Evolutionary conservation across 1,140 invertebrate species (phyloP).

Genomic region (Spodoptera litura): DNA sequence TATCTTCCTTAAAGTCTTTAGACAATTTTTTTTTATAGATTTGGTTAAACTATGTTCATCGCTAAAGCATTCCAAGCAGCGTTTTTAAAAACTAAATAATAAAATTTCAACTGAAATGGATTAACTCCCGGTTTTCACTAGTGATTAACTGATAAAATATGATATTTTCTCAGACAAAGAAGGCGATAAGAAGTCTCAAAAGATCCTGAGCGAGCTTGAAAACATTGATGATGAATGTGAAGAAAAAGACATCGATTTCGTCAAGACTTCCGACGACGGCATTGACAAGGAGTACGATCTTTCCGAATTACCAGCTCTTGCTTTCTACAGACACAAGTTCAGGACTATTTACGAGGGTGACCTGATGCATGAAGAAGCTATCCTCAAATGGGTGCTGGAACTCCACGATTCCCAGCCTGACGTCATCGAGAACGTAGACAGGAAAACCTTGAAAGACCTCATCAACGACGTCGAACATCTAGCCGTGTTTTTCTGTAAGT

Average conservation of each 20-base stretch:
- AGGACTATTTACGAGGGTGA: constrained; percentile 95
- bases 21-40: no score
- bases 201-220: constrained; percentile 95
- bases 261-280: constrained; percentile 96
- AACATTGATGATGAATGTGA: constrained; percentile 98
- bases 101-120: no score
- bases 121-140: no score
- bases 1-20: no score
- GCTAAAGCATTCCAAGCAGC: no score
- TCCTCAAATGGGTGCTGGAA: constrained; percentile 95
- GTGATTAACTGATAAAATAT: background rate
- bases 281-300: constrained; percentile 96
- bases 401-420: constrained; percentile 94
- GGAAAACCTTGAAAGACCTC: constrained; percentile 95
- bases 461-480: constrained; percentile 96
- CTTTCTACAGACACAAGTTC: constrained; percentile 96
- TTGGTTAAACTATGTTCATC: no score
- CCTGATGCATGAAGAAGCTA: constrained; percentile 96
- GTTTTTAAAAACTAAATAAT: no score
- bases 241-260: constrained; percentile 96
- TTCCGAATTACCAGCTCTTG: constrained; percentile 92
- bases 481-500: constrained; percentile 97
- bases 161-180: constrained; percentile 90
- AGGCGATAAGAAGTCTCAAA: constrained; percentile 95
- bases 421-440: constrained; percentile 96